These are phyloP conservation scores for Unio pictorum DNA, from an alignment of 2,888 invertebrate species.

Conservation along the genomic window DNA sequence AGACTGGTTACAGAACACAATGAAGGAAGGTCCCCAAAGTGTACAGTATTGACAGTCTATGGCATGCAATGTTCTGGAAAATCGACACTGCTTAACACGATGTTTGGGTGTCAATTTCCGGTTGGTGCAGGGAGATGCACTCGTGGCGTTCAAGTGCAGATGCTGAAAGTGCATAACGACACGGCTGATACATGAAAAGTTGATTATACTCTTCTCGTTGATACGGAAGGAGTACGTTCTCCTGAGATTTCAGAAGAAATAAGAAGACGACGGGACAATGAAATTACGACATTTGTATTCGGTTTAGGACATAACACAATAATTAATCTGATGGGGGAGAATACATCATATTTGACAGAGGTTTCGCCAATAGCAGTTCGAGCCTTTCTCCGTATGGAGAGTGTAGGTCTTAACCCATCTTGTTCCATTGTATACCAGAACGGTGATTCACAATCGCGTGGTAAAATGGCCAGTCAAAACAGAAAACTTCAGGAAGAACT, in stretches of 20 bases:
- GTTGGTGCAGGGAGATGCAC: slow-evolving; percentile 17
- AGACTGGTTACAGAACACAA: too few relatives aligned
- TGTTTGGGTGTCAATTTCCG: slow-evolving; percentile 10
- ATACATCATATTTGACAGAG: slow-evolving; percentile 3
- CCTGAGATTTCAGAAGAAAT: slow-evolving; percentile 4
- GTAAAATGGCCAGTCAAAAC: too few relatives aligned
- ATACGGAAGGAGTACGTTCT: slow-evolving; percentile 14
- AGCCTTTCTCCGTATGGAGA: slow-evolving; percentile 3
- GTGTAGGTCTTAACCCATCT: neutral
- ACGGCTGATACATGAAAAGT: neutral
- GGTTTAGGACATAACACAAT: neutral
- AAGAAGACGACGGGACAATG: slow-evolving; percentile 6
- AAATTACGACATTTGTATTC: slow-evolving; percentile 9
- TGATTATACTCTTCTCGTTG: slow-evolving; percentile 11
- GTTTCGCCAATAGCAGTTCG: slow-evolving; percentile 4
- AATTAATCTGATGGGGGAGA: slow-evolving; percentile 10
- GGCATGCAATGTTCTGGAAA: slow-evolving; percentile 16
- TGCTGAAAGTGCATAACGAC: neutral
- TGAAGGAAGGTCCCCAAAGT: too few relatives aligned
- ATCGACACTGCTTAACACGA: slow-evolving; percentile 13
- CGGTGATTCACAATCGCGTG: neutral
- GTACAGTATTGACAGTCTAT: slow-evolving; percentile 3
- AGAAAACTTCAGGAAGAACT: too few relatives aligned
- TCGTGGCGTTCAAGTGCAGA: slow-evolving; percentile 10
- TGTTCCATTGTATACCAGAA: slow-evolving; percentile 14